phyloP scores from a whole-genome alignment of 2,888 invertebrate genomes.

The Hirtodrosophila alboralis region DNA sequence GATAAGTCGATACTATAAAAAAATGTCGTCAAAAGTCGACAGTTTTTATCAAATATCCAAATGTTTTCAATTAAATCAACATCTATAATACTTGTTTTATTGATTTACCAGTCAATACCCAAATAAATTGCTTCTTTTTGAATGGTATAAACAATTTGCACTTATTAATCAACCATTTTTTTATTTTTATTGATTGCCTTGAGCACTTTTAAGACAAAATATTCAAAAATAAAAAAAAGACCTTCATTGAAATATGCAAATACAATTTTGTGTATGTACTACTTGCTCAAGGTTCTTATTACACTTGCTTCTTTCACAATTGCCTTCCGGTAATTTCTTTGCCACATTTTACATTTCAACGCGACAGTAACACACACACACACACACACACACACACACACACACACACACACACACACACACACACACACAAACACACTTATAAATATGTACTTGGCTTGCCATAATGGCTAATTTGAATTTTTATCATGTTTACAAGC shows the following conservation, averaged over 20 bases:
- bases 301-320: slow-evolving; percentile 32
- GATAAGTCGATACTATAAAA: too few species aligned
- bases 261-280: slow-evolving; percentile 53
- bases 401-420: slow-evolving; percentile 17
- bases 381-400: slow-evolving; percentile 27
- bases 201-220: background rate
- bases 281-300: slow-evolving; percentile 56
- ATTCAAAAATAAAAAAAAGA: slow-evolving; percentile 12
- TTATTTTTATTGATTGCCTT: slow-evolving; percentile 41
- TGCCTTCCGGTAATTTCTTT: slow-evolving; percentile 68
- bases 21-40: too few species aligned
- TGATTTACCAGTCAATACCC: too few species aligned
- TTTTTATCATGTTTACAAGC: slow-evolving; percentile 80
- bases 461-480: slow-evolving; percentile 77
- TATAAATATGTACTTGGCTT: slow-evolving; percentile 36
- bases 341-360: slow-evolving; percentile 73
- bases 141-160: too few species aligned
- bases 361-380: slow-evolving; percentile 29
- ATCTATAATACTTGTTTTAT: too few species aligned
- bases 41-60: too few species aligned
- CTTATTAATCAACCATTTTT: slow-evolving; percentile 1
- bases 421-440: slow-evolving; percentile 14
- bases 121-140: too few species aligned
- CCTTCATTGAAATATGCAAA: slow-evolving; percentile 53
- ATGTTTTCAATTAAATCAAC: too few species aligned